Percentiles rank a stretch among this genome's conserved stretches.
These are phyloP conservation scores for Hassar affinis DNA, from an alignment of 2,113 vertebrate species.

Conservation along the genomic window DNA sequence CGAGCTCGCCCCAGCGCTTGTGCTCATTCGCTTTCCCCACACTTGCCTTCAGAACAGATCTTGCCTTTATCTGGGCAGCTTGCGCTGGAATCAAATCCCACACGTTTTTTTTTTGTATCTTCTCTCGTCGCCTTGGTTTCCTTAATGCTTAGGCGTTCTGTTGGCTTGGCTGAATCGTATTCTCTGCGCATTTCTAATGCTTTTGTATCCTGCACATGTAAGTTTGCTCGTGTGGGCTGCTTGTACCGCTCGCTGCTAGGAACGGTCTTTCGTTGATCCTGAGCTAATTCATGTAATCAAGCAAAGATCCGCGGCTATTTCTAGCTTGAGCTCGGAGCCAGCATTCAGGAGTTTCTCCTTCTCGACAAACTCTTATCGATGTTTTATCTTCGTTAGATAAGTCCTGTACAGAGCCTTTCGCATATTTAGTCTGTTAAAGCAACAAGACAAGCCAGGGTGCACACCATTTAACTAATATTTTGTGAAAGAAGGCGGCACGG, in stretches of 20 bases:
- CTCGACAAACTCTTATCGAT: no score
- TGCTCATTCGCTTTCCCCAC: no score
- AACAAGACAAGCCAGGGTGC: no score
- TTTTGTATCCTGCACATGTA: neutral
- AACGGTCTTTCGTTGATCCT: constrained; percentile 24
- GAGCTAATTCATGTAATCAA: constrained; percentile 29
- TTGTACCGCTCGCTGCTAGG: neutral
- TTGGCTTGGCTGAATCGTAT: neutral
- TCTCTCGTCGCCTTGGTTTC: constrained; percentile 20
- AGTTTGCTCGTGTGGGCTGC: neutral
- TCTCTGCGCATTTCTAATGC: neutral
- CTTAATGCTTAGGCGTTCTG: constrained; percentile 3
- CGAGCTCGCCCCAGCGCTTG: no score
- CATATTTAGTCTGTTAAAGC: no score
- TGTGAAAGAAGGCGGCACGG: no score
- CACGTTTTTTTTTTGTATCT: neutral
- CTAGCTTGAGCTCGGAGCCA: constrained; percentile 19
- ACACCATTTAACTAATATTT: no score
- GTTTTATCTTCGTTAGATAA: no score
- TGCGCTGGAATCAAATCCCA: neutral
- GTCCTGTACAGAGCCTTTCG: no score
- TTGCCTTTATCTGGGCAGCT: neutral
- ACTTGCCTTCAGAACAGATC: neutral
- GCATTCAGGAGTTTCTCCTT: constrained; percentile 37
- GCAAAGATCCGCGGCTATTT: constrained; percentile 10